phyloP scores from a whole-genome alignment of 2,113 vertebrate species.

The Theristicus caerulescens region DNA sequence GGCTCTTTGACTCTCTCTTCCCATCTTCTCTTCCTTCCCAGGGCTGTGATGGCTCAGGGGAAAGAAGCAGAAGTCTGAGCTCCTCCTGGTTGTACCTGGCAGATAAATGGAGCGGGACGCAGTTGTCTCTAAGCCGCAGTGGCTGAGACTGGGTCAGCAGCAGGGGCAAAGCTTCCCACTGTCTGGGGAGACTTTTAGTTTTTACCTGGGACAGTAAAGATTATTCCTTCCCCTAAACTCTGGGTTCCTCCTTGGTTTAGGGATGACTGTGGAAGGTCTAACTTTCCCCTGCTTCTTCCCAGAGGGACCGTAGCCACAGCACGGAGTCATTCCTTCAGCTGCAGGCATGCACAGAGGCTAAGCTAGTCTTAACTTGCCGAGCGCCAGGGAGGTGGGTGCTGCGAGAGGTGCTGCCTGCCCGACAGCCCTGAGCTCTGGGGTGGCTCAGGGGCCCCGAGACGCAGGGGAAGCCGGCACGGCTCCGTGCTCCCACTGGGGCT shows the following conservation, averaged over 20 bases:
- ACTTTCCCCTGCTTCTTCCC: background rate
- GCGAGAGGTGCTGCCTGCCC: background rate
- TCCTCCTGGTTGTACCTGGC: background rate
- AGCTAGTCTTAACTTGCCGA: background rate
- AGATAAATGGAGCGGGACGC: background rate
- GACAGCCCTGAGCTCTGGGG: background rate
- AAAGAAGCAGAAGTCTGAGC: background rate
- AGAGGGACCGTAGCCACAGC: background rate
- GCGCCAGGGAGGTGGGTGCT: background rate
- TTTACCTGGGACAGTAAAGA: background rate
- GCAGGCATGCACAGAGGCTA: background rate
- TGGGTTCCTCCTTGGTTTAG: background rate
- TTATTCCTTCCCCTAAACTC: background rate
- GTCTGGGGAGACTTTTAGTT: background rate
- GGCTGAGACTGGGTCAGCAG: background rate
- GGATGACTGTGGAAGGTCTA: background rate
- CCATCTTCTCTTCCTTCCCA: background rate
- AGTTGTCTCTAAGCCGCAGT: rapidly evolving
- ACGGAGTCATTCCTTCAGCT: background rate
- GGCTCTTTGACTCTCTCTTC: background rate
- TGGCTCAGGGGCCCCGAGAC: background rate
- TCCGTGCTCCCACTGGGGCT: rapidly evolving
- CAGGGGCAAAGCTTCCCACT: background rate
- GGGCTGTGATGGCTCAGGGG: background rate
- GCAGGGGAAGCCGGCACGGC: rapidly evolving